Evolutionary conservation across 2,113 vertebrate species (phyloP), one percentile per base, ranked within the genome.

Genomic region (Choloepus hoffmanni): DNA sequence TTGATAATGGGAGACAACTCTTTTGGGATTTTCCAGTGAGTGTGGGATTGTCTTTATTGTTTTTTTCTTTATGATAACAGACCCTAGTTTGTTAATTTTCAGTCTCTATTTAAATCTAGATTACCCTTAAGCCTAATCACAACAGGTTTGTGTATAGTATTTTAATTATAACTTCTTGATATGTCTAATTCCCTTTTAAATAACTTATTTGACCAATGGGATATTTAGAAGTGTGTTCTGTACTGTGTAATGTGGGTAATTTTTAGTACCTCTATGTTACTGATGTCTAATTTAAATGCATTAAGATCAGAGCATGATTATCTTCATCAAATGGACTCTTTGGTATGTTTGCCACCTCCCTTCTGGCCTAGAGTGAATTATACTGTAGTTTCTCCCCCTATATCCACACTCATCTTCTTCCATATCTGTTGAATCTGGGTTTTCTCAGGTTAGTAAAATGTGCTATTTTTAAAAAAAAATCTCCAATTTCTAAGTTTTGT

Each of bases 141-240:
- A 76, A 28, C 85, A 50, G 21, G 7, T 89, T 62, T 95, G 79
- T 95, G 67, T 70, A 40, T 96, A 58, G 26, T 76, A 72, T 67
- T 84, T 92, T 95, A 95, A 63, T 33, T 89, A 26, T 55, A 55
- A 30, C 55, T 95, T 82, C 45, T 63, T n/a, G 28, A 55, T n/a
- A 33, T 58, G 6, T 84, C n/a, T 83, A 2, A 53, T 78, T 92
- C 68, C 21, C 21, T 68, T 93, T 63, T 68, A 50, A 43, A 26
- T 55, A 82, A 86, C 15, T 76, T 68, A 7, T 40, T 48, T 60
- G 70, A 70, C 36, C 26, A n/a, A 3, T 84, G 63, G 6, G 23
- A 24, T 89, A 21, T 81, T 74, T n/a, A 73, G 62, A 73, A 50
- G 33, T 85, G 48, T 50, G 48, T 50, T 50, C 48, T 50, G 48